Conservation (phyloP, 2,888 invertebrate species). For the Stramonita haemastoma region DNA sequence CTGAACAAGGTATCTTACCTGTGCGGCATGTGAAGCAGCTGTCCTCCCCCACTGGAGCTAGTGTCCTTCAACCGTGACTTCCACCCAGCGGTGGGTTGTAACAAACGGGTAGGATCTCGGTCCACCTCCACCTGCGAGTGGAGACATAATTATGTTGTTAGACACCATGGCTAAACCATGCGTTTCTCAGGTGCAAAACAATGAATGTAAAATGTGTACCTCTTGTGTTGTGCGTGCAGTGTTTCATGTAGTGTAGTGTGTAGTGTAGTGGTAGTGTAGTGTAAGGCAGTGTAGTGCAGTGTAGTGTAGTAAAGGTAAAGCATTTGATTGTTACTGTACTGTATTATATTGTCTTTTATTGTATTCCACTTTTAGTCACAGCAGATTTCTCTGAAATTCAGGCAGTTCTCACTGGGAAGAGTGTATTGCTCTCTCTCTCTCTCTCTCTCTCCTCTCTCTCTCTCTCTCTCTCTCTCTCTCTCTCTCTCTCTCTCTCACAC, state of each 20-base stretch:
- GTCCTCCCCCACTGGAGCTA: conserved; percentile 63
- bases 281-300: background rate
- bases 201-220: background rate
- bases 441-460: background rate
- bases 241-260: background rate
- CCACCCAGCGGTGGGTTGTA: conserved; percentile 74
- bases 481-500: conserved; percentile 57
- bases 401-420: no score
- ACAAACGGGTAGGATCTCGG: conserved; percentile 72
- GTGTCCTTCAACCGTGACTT: conserved; percentile 70
- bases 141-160: background rate
- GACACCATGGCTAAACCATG: background rate
- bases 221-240: background rate
- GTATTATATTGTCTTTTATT: no score
- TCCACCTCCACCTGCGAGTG: conserved; percentile 61
- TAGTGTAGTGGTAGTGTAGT: background rate
- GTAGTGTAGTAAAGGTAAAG: background rate
- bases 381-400: no score
- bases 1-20: conserved; percentile 46
- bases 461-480: conserved; percentile 70
- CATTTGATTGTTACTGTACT: no score
- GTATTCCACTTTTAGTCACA: no score
- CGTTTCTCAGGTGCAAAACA: background rate
- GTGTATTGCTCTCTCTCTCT: background rate
- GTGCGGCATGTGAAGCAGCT: conserved; percentile 73